A percentile compares a stretch with the other conserved stretches of the same genome.
phyloP scores from a whole-genome alignment of 2,113 vertebrate genomes.

The Callocephalon fimbriatum region DNA sequence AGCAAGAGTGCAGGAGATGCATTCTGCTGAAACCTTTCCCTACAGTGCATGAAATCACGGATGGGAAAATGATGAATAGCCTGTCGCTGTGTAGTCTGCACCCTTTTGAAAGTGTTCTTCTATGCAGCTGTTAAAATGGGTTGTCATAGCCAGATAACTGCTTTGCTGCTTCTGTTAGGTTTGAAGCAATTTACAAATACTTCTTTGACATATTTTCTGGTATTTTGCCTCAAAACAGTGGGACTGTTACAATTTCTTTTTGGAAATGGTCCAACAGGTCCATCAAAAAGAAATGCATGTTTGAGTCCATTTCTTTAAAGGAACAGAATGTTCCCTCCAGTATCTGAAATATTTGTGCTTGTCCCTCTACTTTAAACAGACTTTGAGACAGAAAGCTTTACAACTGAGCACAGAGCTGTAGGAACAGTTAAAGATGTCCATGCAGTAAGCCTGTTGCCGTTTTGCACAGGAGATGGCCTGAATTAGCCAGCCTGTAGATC shows the following conservation, averaged over 20 bases:
- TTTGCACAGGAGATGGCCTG: not conserved
- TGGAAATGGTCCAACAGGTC: constrained; percentile 36
- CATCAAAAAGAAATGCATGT: constrained; percentile 7
- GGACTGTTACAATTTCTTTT: not conserved
- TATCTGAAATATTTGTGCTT: not conserved
- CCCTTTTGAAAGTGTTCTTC: not conserved
- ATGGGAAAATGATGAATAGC: not conserved
- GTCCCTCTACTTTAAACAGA: not conserved
- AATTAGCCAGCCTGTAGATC: not conserved
- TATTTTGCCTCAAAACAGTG: constrained; percentile 46
- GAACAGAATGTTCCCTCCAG: not conserved
- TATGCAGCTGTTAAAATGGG: not conserved
- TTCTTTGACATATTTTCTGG: constrained; percentile 31
- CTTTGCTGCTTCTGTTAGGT: not conserved
- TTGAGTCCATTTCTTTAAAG: constrained; percentile 1
- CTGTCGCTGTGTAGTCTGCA: not conserved
- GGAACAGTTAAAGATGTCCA: not conserved
- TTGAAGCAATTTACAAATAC: not conserved
- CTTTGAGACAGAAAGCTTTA: not conserved
- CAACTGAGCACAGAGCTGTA: not conserved
- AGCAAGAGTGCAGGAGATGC: not conserved
- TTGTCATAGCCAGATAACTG: not conserved
- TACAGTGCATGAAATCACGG: not conserved
- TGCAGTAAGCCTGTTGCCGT: not conserved
- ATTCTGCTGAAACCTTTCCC: not conserved